A percentile compares a stretch with the other conserved stretches of the same genome.
These are phyloP conservation scores for Lysiphlebus fabarum DNA, from an alignment of 1,140 invertebrate species.

Conservation along the genomic window DNA sequence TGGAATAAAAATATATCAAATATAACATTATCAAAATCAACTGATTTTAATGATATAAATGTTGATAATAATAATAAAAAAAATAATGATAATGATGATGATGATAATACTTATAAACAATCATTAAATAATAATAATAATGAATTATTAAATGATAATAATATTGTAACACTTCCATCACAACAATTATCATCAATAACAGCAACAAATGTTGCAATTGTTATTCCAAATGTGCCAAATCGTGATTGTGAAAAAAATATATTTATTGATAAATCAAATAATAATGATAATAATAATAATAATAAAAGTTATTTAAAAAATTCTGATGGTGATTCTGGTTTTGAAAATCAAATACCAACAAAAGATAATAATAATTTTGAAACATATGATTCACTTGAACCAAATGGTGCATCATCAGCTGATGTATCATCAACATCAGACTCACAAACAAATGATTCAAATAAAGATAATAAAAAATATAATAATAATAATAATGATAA, in stretches of 20 bases:
- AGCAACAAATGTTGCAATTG: background rate
- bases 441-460: constrained; percentile 20
- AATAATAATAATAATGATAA: constrained; percentile 24
- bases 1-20: constrained; percentile 45
- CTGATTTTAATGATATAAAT: constrained; percentile 24
- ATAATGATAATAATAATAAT: background rate
- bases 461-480: constrained; percentile 12
- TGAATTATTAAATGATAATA: too few relatives aligned
- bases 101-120: background rate
- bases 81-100: background rate
- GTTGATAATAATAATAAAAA: constrained; percentile 9
- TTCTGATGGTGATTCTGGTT: constrained; percentile 18
- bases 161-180: background rate
- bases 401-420: constrained; percentile 20
- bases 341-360: constrained; percentile 38
- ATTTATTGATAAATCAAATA: background rate
- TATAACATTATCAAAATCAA: constrained; percentile 18
- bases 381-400: constrained; percentile 44
- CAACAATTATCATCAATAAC: background rate
- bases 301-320: background rate
- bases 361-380: constrained; percentile 37
- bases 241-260: background rate
- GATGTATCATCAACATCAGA: constrained; percentile 23
- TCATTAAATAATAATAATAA: background rate
- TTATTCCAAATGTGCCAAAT: background rate